These are phyloP conservation scores for Aramus guarauna DNA, from an alignment of 2,113 vertebrate species.

Conservation along the genomic window DNA sequence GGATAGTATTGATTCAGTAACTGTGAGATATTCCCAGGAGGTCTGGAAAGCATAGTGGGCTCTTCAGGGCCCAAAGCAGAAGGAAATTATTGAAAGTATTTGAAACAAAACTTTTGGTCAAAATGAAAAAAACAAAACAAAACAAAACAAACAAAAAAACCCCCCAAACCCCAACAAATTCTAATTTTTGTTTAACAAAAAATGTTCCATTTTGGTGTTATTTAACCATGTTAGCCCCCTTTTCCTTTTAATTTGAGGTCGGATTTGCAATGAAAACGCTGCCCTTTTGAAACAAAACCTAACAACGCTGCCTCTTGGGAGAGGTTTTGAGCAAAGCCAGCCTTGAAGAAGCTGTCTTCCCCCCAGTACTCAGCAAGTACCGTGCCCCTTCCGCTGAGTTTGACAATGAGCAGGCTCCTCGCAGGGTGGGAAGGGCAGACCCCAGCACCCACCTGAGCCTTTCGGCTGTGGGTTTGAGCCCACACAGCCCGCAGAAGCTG, in stretches of 20 bases:
- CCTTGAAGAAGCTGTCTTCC: background rate
- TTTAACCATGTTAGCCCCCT: background rate
- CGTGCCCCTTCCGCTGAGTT: background rate
- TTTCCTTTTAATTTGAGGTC: background rate
- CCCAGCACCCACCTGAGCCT: conserved; percentile 37
- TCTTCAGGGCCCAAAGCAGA: background rate
- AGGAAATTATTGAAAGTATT: background rate
- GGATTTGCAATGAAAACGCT: background rate
- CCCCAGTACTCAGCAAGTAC: accelerated
- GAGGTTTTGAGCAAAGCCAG: background rate
- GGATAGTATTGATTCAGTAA: background rate
- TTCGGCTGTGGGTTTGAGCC: conserved; percentile 66
- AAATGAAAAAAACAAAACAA: background rate
- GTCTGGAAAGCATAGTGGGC: background rate
- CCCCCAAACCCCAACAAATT: background rate
- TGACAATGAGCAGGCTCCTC: background rate
- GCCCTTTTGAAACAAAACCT: background rate
- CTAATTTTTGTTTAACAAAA: background rate
- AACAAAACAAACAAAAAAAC: background rate
- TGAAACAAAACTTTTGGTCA: background rate
- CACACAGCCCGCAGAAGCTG: conserved; percentile 76
- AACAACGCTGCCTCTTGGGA: accelerated
- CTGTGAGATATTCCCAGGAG: background rate
- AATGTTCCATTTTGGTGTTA: background rate
- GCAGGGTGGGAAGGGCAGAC: background rate